These are phyloP conservation scores for Synanthedon formicaeformis DNA, from an alignment of 2,888 invertebrate genomes.

Conservation along the genomic window DNA sequence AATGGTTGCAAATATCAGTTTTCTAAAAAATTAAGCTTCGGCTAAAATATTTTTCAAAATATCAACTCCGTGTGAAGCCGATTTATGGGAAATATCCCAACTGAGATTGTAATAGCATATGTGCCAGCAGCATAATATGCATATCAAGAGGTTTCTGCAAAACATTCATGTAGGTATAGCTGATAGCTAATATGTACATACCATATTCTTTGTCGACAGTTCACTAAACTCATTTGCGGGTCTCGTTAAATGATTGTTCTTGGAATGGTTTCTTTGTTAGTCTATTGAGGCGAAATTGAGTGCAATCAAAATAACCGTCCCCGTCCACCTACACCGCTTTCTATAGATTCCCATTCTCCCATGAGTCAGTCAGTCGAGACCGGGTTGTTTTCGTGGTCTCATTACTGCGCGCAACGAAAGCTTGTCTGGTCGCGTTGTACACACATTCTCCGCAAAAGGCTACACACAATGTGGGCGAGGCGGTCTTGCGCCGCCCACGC, in stretches of 20 bases:
- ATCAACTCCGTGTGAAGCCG: no score
- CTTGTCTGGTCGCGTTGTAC: constrained; percentile 16
- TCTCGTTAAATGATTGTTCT: background rate
- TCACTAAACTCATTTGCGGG: constrained; percentile 7
- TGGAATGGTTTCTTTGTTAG: background rate
- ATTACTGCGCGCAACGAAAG: constrained; percentile 35
- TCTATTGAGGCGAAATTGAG: constrained; percentile 14
- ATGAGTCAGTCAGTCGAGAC: constrained; percentile 10
- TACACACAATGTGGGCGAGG: constrained; percentile 23
- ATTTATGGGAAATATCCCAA: no score
- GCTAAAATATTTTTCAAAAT: no score
- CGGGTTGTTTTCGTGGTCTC: constrained; percentile 14
- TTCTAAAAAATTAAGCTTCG: no score
- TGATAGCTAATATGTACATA: no score
- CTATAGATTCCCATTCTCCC: constrained; percentile 13
- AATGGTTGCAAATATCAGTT: no score
- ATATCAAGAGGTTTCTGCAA: constrained; percentile 1
- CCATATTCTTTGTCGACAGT: constrained; percentile 4
- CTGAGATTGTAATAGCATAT: no score
- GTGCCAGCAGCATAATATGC: no score
- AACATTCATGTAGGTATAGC: background rate
- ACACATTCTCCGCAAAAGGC: constrained; percentile 34
- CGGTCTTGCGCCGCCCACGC: constrained; percentile 17
- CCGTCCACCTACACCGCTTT: constrained; percentile 49
- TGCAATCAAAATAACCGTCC: constrained; percentile 22